These are phyloP conservation scores for Actias luna DNA, from an alignment of 2,888 invertebrate species.

Conservation along the genomic window DNA sequence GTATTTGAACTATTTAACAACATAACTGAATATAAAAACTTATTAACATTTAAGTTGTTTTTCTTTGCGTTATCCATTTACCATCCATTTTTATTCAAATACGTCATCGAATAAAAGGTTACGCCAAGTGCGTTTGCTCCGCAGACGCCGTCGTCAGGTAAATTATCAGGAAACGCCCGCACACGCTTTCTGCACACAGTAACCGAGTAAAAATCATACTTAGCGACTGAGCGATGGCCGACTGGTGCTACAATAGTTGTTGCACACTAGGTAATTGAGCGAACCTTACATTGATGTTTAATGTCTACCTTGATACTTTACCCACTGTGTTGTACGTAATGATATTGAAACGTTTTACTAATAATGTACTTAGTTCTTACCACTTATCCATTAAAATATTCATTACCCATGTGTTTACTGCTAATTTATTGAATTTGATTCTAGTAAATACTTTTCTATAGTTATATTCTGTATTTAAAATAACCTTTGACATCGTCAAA, in stretches of 20 bases:
- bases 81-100: conserved; percentile 43
- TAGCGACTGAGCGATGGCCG: conserved; percentile 50
- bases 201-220: conserved; percentile 67
- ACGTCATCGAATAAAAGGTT: conserved; percentile 51
- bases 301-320: conserved; percentile 18
- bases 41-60: not conserved
- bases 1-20: not conserved
- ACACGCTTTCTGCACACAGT: conserved; percentile 79
- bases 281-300: conserved; percentile 36
- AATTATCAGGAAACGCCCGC: conserved; percentile 70
- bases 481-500: too few species aligned
- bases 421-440: not conserved
- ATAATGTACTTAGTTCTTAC: conserved; percentile 1
- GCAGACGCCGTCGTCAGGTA: conserved; percentile 54
- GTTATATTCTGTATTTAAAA: not conserved
- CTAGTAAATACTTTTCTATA: too few species aligned
- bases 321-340: conserved; percentile 11
- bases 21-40: not conserved
- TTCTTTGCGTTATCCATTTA: not conserved
- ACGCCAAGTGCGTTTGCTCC: conserved; percentile 50
- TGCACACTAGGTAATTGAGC: conserved; percentile 41
- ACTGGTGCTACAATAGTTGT: conserved; percentile 41
- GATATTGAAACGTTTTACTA: conserved; percentile 12
- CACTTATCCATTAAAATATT: not conserved
- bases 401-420: not conserved